Evolutionary conservation across 1,140 invertebrate genomes (phyloP).

Genomic region (Drosophila setifemur): DNA sequence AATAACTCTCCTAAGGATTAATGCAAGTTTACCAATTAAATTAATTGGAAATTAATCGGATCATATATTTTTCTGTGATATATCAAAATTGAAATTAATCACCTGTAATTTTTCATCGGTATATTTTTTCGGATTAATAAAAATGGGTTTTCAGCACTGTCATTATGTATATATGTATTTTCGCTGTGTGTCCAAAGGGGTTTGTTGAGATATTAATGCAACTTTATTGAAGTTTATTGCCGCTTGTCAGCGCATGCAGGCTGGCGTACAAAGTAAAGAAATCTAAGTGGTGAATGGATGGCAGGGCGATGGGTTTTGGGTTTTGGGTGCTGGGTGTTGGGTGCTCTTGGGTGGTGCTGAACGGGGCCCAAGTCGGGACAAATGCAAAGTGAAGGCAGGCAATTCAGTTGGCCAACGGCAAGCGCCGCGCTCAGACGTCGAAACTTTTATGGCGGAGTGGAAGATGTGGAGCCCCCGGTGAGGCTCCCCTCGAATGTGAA

Average conservation of each 20-base stretch:
- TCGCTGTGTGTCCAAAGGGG: conserved; percentile 21
- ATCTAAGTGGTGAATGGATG: not conserved
- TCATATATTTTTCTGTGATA: too few species aligned
- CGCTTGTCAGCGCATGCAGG: conserved; percentile 73
- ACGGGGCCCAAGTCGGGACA: conserved; percentile 11
- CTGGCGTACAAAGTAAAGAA: conserved; percentile 29
- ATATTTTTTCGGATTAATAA: too few species aligned
- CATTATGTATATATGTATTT: not conserved
- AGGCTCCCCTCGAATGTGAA: not conserved
- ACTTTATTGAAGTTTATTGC: conserved; percentile 78
- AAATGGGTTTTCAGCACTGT: too few species aligned
- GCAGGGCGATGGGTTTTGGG: not conserved
- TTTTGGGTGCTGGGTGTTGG: not conserved
- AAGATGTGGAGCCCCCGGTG: not conserved
- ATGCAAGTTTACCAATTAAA: too few species aligned
- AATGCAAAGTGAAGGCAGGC: conserved; percentile 34
- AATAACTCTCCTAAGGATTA: too few species aligned
- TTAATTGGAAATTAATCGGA: too few species aligned
- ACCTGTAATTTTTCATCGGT: too few species aligned
- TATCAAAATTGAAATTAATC: too few species aligned
- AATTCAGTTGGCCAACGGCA: conserved; percentile 55
- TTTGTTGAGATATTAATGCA: conserved; percentile 67
- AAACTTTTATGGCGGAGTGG: not conserved
- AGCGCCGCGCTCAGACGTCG: conserved; percentile 38
- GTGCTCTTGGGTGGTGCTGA: not conserved